phyloP scores from a whole-genome alignment of 2,113 vertebrate genomes.

The Neopipo cinnamomea region DNA sequence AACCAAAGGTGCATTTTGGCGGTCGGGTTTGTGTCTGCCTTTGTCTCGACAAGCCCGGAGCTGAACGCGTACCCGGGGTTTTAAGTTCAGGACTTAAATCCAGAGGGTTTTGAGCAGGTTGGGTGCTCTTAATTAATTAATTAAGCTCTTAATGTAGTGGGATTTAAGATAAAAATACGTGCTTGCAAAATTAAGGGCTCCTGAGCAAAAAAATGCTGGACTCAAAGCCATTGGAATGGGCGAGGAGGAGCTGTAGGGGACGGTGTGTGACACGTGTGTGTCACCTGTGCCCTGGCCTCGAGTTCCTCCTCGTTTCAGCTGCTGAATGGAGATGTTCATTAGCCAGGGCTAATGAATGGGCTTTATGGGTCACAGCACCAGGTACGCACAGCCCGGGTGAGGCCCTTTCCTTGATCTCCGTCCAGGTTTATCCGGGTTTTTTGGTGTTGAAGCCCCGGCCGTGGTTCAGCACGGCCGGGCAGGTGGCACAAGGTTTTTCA shows the following conservation, averaged over 20 bases:
- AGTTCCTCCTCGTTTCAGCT: background rate
- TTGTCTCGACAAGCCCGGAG: background rate
- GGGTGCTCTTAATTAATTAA: background rate
- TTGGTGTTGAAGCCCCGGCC: background rate
- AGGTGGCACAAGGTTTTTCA: background rate
- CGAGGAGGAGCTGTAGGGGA: background rate
- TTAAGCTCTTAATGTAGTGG: background rate
- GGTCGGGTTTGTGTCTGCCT: background rate
- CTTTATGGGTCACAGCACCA: background rate
- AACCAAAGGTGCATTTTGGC: background rate
- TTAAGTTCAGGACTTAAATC: background rate
- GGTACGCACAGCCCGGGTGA: background rate
- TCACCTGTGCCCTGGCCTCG: accelerated
- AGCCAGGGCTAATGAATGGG: background rate
- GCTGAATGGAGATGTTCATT: background rate
- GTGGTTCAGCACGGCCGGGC: background rate
- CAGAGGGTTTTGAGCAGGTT: background rate
- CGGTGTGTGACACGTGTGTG: accelerated
- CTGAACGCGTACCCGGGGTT: background rate
- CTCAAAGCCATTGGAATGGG: background rate
- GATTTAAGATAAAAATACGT: background rate
- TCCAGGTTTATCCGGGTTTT: background rate
- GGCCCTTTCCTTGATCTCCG: background rate
- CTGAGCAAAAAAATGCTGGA: background rate
- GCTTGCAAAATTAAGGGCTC: background rate